These are phyloP conservation scores for Rissa tridactyla DNA, from an alignment of 2,113 vertebrate species.

Conservation along the genomic window DNA sequence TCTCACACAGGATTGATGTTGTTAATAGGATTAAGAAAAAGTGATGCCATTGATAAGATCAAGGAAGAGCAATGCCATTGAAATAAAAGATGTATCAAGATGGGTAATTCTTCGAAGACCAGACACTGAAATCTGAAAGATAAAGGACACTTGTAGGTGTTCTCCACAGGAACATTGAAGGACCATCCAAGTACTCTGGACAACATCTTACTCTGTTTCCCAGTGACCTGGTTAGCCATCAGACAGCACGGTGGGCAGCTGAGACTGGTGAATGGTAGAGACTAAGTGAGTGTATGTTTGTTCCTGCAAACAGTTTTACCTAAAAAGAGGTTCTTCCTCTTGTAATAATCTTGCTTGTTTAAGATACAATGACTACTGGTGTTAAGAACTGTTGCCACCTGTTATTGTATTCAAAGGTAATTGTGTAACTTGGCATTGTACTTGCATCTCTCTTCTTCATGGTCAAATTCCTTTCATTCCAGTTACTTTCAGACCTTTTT, in stretches of 20 bases:
- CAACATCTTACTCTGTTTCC: neutral
- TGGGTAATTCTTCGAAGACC: neutral
- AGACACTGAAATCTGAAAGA: neutral
- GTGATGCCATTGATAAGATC: neutral
- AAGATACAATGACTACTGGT: neutral
- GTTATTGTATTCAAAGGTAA: neutral
- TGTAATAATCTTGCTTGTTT: neutral
- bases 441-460: neutral
- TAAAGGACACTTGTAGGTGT: neutral
- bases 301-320: neutral
- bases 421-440: neutral
- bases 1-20: neutral
- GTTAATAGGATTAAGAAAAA: neutral
- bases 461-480: neutral
- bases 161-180: neutral
- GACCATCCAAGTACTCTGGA: neutral
- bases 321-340: neutral
- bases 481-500: neutral
- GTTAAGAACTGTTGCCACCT: neutral
- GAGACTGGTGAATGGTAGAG: neutral
- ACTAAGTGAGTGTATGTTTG: neutral
- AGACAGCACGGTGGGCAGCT: rapidly evolving
- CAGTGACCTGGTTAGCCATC: neutral
- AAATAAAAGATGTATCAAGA: neutral
- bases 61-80: neutral